Evolutionary conservation across 2,113 vertebrate genomes (phyloP).

Genomic region (Burhinus oedicnemus): DNA sequence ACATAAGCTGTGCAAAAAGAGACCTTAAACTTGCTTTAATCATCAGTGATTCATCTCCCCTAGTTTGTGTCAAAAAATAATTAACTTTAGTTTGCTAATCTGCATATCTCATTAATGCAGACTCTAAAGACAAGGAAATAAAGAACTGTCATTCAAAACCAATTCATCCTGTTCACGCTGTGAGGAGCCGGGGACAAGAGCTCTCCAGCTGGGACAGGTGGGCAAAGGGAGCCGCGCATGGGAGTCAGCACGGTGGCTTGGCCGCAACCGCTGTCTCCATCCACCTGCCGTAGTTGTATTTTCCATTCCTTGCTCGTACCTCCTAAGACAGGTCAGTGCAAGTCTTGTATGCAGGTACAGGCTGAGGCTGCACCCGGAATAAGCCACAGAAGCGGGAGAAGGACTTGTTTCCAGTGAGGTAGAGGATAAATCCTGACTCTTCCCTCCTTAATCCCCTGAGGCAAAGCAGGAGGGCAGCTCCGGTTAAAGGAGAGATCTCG

Average conservation of each 20-base stretch:
- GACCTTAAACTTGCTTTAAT: conserved; percentile 13
- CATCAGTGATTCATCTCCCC: conserved; percentile 42
- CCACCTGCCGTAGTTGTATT: not conserved
- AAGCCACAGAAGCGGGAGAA: not conserved
- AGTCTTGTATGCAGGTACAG: not conserved
- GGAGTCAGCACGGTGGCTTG: not conserved
- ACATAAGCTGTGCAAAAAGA: not conserved
- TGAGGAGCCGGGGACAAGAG: not conserved
- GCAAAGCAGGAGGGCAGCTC: not conserved
- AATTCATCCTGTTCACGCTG: not conserved
- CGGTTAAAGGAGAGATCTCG: not conserved
- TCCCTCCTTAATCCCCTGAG: not conserved
- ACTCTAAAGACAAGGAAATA: not conserved
- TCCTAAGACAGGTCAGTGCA: not conserved
- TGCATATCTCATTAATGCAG: conserved; percentile 39
- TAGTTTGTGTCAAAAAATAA: conserved; percentile 40
- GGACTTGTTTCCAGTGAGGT: not conserved
- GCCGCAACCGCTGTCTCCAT: not conserved
- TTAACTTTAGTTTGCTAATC: conserved; percentile 30
- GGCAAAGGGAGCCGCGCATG: not conserved
- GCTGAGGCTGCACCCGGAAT: not conserved
- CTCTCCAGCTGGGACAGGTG: not conserved
- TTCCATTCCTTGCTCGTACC: not conserved
- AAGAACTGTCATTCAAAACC: not conserved
- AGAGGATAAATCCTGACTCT: not conserved